These are phyloP conservation scores for Channallabes apus DNA, from an alignment of 2,797 vertebrate species.

Conservation along the genomic window DNA sequence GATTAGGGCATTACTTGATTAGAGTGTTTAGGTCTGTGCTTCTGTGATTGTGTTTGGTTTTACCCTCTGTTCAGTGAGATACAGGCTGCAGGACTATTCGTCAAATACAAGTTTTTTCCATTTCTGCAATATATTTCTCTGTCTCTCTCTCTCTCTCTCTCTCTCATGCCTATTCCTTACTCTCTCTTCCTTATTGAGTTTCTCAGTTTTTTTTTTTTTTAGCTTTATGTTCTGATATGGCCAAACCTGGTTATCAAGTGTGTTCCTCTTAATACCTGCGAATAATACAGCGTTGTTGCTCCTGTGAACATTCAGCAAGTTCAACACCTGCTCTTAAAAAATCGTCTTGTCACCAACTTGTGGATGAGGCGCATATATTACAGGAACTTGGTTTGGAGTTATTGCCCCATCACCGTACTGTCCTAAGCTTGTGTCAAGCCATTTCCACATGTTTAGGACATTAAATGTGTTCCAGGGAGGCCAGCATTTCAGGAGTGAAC, in stretches of 20 bases:
- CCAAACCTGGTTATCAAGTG: not conserved
- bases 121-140: not conserved
- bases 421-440: no score
- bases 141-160: no score
- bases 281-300: not conserved
- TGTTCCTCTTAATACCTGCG: not conserved
- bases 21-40: conserved; percentile 22
- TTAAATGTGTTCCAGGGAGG: no score
- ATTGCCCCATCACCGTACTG: no score
- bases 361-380: no score
- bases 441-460: no score
- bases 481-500: no score
- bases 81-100: conserved; percentile 27
- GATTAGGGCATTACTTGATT: conserved; percentile 29
- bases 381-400: no score
- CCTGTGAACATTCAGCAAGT: no score
- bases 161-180: no score
- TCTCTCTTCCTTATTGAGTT: not conserved
- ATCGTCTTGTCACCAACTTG: no score
- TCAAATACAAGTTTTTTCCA: conserved; percentile 32
- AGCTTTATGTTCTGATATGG: not conserved
- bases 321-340: no score
- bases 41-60: conserved; percentile 35
- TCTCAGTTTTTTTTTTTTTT: not conserved
- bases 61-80: conserved; percentile 19